Conservation (phyloP, 2,113 vertebrate species). For the Oostethus manadensis region DNA sequence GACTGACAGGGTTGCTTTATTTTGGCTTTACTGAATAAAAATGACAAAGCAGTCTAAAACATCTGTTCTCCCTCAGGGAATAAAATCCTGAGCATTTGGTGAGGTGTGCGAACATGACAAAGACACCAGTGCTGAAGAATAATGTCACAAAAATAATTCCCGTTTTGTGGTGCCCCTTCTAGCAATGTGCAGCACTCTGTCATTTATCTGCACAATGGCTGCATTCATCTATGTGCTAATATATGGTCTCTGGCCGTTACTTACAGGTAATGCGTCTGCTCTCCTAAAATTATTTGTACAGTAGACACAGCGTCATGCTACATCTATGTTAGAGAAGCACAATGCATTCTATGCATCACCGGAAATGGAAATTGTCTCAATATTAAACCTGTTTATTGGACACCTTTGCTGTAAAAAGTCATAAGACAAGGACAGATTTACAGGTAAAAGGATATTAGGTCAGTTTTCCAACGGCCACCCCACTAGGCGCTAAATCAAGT, state of each 20-base stretch:
- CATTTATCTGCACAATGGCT: slow-evolving; percentile 38
- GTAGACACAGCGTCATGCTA: not conserved
- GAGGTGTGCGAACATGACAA: slow-evolving; percentile 10
- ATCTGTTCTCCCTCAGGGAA: slow-evolving; percentile 9
- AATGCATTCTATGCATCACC: not conserved
- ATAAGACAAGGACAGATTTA: slow-evolving; percentile 17
- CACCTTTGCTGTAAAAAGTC: not conserved
- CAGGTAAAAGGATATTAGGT: slow-evolving; percentile 11
- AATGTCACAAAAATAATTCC: slow-evolving; percentile 42
- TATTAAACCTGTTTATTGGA: no score
- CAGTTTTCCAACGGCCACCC: slow-evolving; percentile 10
- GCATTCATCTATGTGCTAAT: slow-evolving; percentile 44
- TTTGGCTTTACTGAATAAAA: slow-evolving; percentile 4
- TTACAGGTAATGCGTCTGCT: slow-evolving; percentile 15
- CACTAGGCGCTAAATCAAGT: slow-evolving; percentile 11
- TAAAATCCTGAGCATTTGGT: not conserved
- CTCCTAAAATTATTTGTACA: slow-evolving; percentile 28
- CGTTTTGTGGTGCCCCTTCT: slow-evolving; percentile 35
- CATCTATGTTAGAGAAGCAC: not conserved
- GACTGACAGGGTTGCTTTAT: not conserved
- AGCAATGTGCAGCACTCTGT: slow-evolving; percentile 25
- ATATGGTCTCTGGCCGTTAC: slow-evolving; percentile 17
- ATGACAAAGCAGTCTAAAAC: slow-evolving; percentile 39
- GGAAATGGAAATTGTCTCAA: slow-evolving; percentile 5
- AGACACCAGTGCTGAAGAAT: slow-evolving; percentile 23